Base-by-base conservation (phyloP, 2,113 vertebrate species). In the Bubo scandiacus region DNA sequence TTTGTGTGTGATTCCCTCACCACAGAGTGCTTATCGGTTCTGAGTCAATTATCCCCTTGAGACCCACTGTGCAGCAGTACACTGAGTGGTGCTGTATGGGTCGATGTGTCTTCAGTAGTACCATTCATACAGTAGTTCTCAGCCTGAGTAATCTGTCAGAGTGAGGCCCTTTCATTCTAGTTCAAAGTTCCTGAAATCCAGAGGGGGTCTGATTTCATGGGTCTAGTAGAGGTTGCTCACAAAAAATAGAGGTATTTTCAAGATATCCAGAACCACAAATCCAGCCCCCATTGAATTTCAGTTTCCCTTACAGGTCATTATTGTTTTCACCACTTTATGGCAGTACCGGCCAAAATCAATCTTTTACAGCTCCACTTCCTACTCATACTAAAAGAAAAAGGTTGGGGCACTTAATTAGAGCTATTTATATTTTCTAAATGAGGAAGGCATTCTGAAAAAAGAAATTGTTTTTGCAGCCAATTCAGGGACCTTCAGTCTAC, bases 361-460 rank as follows among this genome's bases (percentile, higher is more conserved):
- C 66, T 92, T 92, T 97, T 93, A 84, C 49, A 97, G 90, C 84
- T 97, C 86, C 52, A 94, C 92, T 96, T 96, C 95, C 84, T 88
- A 86, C 38, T 71, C 62, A 58, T 49, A 57, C 63, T 90, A 81
- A 75, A 97, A 97, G 68, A 87, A 59, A 94, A 88, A 94, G 45
- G 49, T 94, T 92, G 57, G 52, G 36, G 61, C 51, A 94, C 97
- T 96, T 97, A 94, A 97, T 97, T 88, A 96, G 91, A 97, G 92
- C 88, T 96, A 96, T 95, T 97, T 96, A 94, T 94, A 97, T 96
- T 96, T 96, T 91, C 72, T 79, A 89, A 97, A 91, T 79, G 70
- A 95, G 92, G 91, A 96, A 97, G 95, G 91, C 93, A 94, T 97
- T 94, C 97, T 96, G 94, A 95, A 96, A 96, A 97, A 97, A 97